Evolutionary conservation across 2,888 invertebrate species (phyloP).

Genomic region (Pseudococcus jackbeardsleyi): DNA sequence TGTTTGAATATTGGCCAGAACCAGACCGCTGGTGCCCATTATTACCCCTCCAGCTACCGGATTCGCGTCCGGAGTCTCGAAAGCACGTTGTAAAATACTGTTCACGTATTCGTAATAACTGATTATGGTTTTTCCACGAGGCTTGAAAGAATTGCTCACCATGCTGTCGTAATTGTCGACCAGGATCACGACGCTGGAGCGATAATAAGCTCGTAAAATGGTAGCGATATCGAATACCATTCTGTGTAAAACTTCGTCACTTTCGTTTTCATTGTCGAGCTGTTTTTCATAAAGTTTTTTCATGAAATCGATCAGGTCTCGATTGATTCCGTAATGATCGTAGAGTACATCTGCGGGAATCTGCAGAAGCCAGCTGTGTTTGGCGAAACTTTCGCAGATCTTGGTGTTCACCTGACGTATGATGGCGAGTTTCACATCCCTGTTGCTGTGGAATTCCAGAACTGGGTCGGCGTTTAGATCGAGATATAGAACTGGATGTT

Average conservation of each 20-base stretch:
- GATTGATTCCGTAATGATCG: neutral
- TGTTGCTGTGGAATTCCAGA: too few species aligned
- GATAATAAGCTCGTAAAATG: neutral
- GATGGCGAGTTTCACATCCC: too few species aligned
- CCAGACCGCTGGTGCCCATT: neutral
- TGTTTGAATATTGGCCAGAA: neutral
- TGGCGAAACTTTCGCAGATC: neutral
- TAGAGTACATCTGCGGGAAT: neutral
- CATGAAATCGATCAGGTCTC: neutral
- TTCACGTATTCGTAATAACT: neutral
- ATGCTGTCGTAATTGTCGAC: constrained; percentile 17
- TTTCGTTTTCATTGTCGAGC: neutral
- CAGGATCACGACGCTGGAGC: neutral
- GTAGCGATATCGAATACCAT: neutral
- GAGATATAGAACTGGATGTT: neutral
- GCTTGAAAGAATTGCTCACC: neutral
- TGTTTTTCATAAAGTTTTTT: neutral
- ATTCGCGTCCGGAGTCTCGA: neutral
- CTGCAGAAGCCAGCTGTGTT: neutral
- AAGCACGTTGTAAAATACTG: neutral
- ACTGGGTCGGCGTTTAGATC: neutral
- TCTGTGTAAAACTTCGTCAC: neutral
- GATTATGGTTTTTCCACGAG: neutral
- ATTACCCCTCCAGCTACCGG: neutral
- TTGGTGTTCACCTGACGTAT: neutral